These are phyloP conservation scores for Drosophila bocki DNA, from an alignment of 1,140 invertebrate genomes.

Conservation along the genomic window DNA sequence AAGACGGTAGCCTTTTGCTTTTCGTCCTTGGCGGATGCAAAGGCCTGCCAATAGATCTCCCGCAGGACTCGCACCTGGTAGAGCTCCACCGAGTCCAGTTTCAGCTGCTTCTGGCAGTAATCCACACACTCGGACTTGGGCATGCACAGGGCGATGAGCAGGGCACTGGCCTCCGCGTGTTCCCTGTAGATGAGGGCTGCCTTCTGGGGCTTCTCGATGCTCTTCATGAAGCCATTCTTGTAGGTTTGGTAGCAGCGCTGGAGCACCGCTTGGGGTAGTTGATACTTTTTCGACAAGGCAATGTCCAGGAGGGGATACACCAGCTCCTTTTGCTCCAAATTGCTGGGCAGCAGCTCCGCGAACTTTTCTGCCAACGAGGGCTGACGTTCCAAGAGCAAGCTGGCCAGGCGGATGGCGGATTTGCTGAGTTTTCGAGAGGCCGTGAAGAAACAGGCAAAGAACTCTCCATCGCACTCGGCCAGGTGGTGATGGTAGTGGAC, in stretches of 20 bases:
- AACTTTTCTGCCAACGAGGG: slow-evolving; percentile 85
- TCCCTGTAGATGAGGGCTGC: slow-evolving; percentile 87
- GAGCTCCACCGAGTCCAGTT: slow-evolving; percentile 87
- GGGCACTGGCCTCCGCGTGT: slow-evolving; percentile 85
- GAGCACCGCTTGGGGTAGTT: slow-evolving; percentile 84
- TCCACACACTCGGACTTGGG: slow-evolving; percentile 86
- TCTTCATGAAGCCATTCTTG: slow-evolving; percentile 87
- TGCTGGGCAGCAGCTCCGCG: slow-evolving; percentile 41
- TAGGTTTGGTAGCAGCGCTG: slow-evolving; percentile 86
- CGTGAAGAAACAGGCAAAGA: slow-evolving; percentile 85
- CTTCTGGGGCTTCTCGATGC: slow-evolving; percentile 88
- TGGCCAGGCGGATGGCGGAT: slow-evolving; percentile 85
- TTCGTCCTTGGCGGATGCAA: slow-evolving; percentile 55
- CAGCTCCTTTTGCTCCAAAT: slow-evolving; percentile 86
- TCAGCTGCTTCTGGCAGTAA: slow-evolving; percentile 86
- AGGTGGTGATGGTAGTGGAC: slow-evolving; percentile 87
- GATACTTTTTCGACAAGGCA: slow-evolving; percentile 83
- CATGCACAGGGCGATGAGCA: slow-evolving; percentile 87
- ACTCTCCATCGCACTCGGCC: slow-evolving; percentile 83
- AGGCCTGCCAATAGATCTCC: slow-evolving; percentile 86
- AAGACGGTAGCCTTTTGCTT: slow-evolving; percentile 85
- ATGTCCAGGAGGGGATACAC: slow-evolving; percentile 87
- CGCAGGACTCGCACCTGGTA: slow-evolving; percentile 87
- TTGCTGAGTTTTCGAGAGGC: slow-evolving; percentile 85
- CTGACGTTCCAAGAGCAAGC: slow-evolving; percentile 86